Evolutionary conservation across 2,888 invertebrate genomes (phyloP), one percentile per base, ranked within the genome.

Genomic region (Liposcelis brunnea): DNA sequence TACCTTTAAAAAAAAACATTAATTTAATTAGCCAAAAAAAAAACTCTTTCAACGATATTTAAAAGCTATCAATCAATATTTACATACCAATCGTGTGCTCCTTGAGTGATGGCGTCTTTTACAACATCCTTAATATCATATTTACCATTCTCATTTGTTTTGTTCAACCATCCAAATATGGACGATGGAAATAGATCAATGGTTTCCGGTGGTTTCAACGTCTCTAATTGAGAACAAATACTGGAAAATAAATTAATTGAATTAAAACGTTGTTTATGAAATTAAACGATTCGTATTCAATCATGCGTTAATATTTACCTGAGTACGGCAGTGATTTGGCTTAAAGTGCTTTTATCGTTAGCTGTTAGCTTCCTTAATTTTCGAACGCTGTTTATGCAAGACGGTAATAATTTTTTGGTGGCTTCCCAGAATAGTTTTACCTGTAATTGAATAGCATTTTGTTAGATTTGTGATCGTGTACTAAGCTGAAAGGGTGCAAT

Each of bases 371-470:
- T 80, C 51, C 85, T 69, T 31, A 86, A 69, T 61, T 83, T 85
- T 49, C 83, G 67, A 42, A 86, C 68, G 48, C 78, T 71, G 52
- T 76, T 75, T 55, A 79, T 78, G 57, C 84, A 82, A 1, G 82
- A 81, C 2, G 84, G 84, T 10, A 87, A 60, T 6, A 86, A 58
- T 59, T 81, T 80, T 55, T 74, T 80, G 0, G 77, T 73, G 0
- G 79, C 78, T 50, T 85, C 82, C 86, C 86, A 86, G 59, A 85
- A 86, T 34, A 79, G 62, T 65, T 77, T 80, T 2, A 69, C 61
- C 59, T 77, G 47, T 14, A 52, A 52, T n/a, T 11, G 32, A 11
- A 11, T 11, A 10, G 11, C 47, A 47, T 19, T 12, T 32, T 21
- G 19, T 32, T 44, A 43, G 43, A 48, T 26, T 7, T 43, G 18